These are phyloP conservation scores for Dasyornis broadbenti DNA, from an alignment of 2,113 vertebrate genomes.

Conservation along the genomic window DNA sequence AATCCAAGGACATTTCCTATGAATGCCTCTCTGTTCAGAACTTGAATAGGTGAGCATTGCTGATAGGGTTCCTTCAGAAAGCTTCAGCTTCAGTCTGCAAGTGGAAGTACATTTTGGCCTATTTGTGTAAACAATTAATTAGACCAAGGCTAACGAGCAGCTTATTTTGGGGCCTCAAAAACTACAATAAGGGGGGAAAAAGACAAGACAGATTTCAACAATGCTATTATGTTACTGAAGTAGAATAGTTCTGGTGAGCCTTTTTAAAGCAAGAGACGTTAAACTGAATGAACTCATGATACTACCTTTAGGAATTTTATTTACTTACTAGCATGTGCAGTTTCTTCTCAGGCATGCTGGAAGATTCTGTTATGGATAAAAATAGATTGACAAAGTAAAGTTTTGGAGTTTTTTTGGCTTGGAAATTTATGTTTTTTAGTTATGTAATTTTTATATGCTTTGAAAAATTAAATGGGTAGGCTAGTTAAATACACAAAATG, in stretches of 20 bases:
- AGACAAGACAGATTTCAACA: constrained; percentile 44
- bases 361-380: constrained; percentile 5
- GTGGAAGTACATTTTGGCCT: constrained; percentile 67
- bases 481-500: neutral
- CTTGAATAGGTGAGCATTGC: constrained; percentile 64
- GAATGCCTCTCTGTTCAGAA: constrained; percentile 53
- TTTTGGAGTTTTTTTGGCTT: neutral
- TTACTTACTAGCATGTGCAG: constrained; percentile 10
- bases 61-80: constrained; percentile 58
- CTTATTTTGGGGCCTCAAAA: constrained; percentile 66
- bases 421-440: neutral
- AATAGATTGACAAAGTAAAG: neutral
- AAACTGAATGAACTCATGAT: neutral
- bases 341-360: constrained; percentile 13
- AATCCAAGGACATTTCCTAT: constrained; percentile 29
- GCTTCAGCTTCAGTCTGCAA: constrained; percentile 27
- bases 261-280: constrained; percentile 15
- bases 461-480: neutral
- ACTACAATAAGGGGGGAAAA: constrained; percentile 15
- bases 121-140: constrained; percentile 68
- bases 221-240: constrained; percentile 43
- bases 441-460: neutral
- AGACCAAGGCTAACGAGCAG: constrained; percentile 67
- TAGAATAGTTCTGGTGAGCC: constrained; percentile 36
- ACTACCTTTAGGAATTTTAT: constrained; percentile 29